Base-by-base conservation (phyloP, 2,888 invertebrate genomes). In the Tuberolachnus salignus region DNA sequence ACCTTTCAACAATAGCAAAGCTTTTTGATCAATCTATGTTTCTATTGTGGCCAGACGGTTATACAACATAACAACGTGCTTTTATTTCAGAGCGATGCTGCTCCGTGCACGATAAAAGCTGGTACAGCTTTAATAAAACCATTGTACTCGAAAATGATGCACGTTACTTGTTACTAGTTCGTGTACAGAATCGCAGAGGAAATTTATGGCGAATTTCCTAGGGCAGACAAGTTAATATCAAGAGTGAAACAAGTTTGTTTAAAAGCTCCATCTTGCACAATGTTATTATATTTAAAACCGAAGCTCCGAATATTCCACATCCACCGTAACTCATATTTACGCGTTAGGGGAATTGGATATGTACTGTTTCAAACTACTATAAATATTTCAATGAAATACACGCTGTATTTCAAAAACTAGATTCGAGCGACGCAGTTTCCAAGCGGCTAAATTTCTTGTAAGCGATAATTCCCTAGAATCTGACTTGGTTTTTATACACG, bases 291-390 rank as follows among this genome's bases (percentile, higher is more conserved):
- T 83, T 82, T 83, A 83, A 80, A 83, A 85, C 46, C 78, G 81
- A 63, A 81, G 80, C 83, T 23, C 83, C 83, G 10, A 81, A 82
- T 80, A 42, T 83, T n/a, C 82, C 82, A 49, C 73, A 84, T 61
- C 84, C 84, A 3, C 84, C 84, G 49, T 82, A 84, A 80, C 83
- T 84, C 57, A 83, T 84, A 53, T 23, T 84, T 44, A 84, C 84
- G 23, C 80, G 84, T 19, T 85, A 84, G 84, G 83, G 84, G 49
- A 84, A 84, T 14, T 84, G 84, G 84, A 71, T 85, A 10, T 70
- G 83, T 9, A 83, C 84, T 9, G 83, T 83, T 19, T 80, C 81
- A 8, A 84, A 83, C 80, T 83, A 84, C 64, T 82, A 82, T n/a
- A 71, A 82, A 34, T n/a, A 82, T 80, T 83, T 81, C 81, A 80